Base-by-base conservation (phyloP, 1,140 invertebrate genomes). In the Bombus difficillimus region DNA sequence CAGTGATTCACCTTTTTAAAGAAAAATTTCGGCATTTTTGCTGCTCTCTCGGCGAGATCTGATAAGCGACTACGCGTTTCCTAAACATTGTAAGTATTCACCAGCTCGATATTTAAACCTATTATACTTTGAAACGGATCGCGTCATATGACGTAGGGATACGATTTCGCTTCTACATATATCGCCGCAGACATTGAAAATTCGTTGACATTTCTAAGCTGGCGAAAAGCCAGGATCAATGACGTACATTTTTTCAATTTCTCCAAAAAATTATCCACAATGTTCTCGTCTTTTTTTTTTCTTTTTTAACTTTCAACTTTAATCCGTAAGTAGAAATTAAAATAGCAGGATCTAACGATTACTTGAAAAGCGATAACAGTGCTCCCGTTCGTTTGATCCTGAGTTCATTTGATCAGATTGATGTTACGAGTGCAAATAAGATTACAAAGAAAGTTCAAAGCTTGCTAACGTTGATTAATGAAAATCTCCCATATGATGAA, bases 51-150 rank as follows among this genome's bases (percentile, higher is more conserved):
- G 78, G 5, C 82, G n/a, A 81, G 12, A 34, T 37, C 32, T 57
- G 83, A 64, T 53, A 72, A 10, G 39, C 28, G 81, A 88, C 86
- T 86, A 83, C 69, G 71, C 77, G 66, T 71, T 78, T 88, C 62
- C 72, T 81, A 89, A 91, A 92, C 85, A 92, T 91, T 89, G 88
- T 92, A 92, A 75, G 90, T 92, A 89, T 92, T 93, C 91, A 68
- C 74, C 75, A 71, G 71, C 62, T 80, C 69, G 73, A 74, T 53
- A 32, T 71, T 81, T 93, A 92, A 93, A 88, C 89, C 91, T 84
- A 92, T 93, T 92, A 93, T 66, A 71, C 73, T n/a, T 75, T 68
- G 80, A 34, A 83, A 85, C 68, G 53, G 37, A 74, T 87, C 85
- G 85, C 81, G 82, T 57, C 41, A 57, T 72, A 62, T 76, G 79